Evolutionary conservation across 2,888 invertebrate genomes (phyloP).

Genomic region (Cataglyphis albicans): DNA sequence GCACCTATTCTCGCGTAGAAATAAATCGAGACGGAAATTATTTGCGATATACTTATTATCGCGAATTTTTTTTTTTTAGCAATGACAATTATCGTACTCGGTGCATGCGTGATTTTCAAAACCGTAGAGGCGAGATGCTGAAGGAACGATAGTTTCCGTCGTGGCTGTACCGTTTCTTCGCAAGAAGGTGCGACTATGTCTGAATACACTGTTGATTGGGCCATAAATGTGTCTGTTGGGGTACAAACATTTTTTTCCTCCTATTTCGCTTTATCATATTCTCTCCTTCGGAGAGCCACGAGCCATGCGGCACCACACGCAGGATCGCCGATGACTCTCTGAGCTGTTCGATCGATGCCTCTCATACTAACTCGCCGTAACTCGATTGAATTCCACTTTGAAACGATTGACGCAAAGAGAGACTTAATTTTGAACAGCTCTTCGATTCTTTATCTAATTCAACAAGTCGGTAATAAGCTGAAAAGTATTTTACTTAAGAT

Average conservation of each 20-base stretch:
- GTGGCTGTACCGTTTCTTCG: constrained; percentile 75
- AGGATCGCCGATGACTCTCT: constrained; percentile 73
- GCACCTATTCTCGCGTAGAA: neutral
- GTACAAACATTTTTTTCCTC: constrained; percentile 78
- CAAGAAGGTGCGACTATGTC: constrained; percentile 84
- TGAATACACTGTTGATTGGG: constrained; percentile 86
- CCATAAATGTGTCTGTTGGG: constrained; percentile 85
- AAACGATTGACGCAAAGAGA: constrained; percentile 52
- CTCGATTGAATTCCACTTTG: constrained; percentile 80
- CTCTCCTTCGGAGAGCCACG: constrained; percentile 67
- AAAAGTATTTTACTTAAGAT: neutral
- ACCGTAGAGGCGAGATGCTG: neutral
- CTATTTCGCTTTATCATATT: constrained; percentile 73
- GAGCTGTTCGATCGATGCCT: constrained; percentile 78
- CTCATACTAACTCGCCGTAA: constrained; percentile 77
- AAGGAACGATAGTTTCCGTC: constrained; percentile 67
- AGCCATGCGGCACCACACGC: constrained; percentile 80
- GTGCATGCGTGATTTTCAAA: neutral
- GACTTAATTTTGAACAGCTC: constrained; percentile 36
- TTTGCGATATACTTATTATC: neutral
- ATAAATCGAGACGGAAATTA: neutral
- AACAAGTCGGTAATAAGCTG: neutral
- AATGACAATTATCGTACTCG: neutral
- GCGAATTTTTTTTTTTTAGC: neutral
- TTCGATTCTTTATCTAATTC: constrained; percentile 22